Evolutionary conservation across 2,113 vertebrate genomes (phyloP), one percentile per base, ranked within the genome.

Genomic region (Alligator sinensis): DNA sequence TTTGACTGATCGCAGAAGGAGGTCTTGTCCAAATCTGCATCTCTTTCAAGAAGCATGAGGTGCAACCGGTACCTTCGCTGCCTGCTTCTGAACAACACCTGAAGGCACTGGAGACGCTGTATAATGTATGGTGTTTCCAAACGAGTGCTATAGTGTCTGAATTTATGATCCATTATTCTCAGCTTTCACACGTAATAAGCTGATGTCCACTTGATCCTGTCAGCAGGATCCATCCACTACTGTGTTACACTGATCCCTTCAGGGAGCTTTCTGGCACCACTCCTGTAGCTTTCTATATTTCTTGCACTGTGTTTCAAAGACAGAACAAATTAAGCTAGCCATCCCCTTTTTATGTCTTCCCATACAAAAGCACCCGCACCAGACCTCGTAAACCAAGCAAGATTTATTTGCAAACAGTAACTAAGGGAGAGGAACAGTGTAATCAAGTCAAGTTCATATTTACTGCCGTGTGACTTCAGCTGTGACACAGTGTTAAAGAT

Each of bases 371-470:
- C 89, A 72, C 34, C 27, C 90, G 93, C 84, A 27, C 12, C 54
- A 25, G 11, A 1, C 78, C 86, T 91, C 87, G 34, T 81, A 88
- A 93, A 92, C 15, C 15, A 77, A 75, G 27, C 19, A 10, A 84
- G 25, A 88, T 76, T 68, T 85, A 81, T 89, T 93, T 3, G 4
- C 86, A 89, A 93, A 83, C 14, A 77, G 74, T 68, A 72, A 61
- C 25, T 86, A 77, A 91, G 81, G 64, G 90, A 78, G 80, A 83
- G 72, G 16, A 30, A 75, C 18, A 18, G 80, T 79, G 17, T 38
- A 87, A 78, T 90, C 77, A 90, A 89, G 24, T 93, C 66, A 90
- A 87, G 72, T 72, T 92, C 80, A 7, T 91, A 77, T 94, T 92
- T 95, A 81, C 80, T 74, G 58, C 28, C 66, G 64, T 15, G 68